Evolutionary conservation across 2,113 vertebrate species (phyloP).

Genomic region (Motacilla tschutschensis): DNA sequence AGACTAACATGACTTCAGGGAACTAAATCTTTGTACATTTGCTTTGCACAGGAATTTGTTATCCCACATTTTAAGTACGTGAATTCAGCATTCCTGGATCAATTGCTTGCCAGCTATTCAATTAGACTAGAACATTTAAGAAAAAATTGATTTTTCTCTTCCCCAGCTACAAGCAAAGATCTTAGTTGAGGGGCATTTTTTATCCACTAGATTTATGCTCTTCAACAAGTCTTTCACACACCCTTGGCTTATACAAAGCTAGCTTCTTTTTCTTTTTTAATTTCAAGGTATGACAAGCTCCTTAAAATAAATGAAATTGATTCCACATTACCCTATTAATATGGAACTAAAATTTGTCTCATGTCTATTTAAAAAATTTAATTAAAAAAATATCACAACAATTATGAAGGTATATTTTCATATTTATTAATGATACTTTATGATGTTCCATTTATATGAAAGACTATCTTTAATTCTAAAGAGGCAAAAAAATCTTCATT

Average conservation of each 20-base stretch:
- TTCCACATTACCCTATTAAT: neutral
- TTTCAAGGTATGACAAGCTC: neutral
- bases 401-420: neutral
- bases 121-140: neutral
- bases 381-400: neutral
- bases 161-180: slow-evolving; percentile 1
- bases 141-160: slow-evolving; percentile 7
- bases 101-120: slow-evolving; percentile 24
- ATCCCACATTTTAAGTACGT: neutral
- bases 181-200: neutral
- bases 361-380: neutral
- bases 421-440: neutral
- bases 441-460: neutral
- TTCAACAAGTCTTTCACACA: neutral
- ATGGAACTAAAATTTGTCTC: neutral
- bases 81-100: neutral
- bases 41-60: neutral
- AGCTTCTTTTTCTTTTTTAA: neutral
- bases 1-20: neutral
- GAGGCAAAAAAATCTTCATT: neutral
- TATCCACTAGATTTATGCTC: neutral
- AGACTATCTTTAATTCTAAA: neutral
- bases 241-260: neutral
- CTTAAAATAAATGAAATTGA: neutral
- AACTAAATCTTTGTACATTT: neutral